Evolutionary conservation across 2,888 invertebrate species (phyloP).

Genomic region (Ichneumoninae sp.): DNA sequence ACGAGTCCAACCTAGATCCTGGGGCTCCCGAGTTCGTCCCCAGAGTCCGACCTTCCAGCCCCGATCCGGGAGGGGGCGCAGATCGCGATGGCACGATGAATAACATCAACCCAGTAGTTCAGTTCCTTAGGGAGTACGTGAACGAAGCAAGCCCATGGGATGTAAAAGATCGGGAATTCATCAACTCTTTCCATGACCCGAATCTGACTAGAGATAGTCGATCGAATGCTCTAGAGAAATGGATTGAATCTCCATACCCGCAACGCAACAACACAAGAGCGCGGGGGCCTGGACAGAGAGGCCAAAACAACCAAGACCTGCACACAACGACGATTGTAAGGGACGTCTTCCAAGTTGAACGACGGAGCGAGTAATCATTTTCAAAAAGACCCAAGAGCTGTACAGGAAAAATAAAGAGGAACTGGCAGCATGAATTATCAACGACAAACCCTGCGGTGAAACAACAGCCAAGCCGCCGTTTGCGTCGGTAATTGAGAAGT

Average conservation of each 20-base stretch:
- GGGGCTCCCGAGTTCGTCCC: background rate
- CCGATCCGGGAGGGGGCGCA: background rate
- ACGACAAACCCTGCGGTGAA: background rate
- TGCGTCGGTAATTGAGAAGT: background rate
- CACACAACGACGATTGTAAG: too few species aligned
- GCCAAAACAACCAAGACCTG: background rate
- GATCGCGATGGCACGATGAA: background rate
- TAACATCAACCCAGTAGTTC: background rate
- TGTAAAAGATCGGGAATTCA: background rate
- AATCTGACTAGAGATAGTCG: background rate
- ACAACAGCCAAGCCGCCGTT: background rate
- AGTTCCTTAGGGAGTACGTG: background rate
- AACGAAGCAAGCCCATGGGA: background rate
- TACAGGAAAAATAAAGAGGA: slow-evolving; percentile 5
- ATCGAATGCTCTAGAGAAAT: background rate
- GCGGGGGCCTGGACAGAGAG: background rate
- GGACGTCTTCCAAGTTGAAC: background rate
- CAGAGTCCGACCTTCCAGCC: background rate
- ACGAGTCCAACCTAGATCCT: background rate
- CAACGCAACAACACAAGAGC: background rate
- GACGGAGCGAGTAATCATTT: background rate
- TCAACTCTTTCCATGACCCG: background rate
- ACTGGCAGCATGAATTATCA: background rate
- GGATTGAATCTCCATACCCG: background rate
- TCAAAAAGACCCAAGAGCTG: background rate